Evolutionary conservation across 2,797 vertebrate species (phyloP).

Genomic region (Sorex maritimensis): DNA sequence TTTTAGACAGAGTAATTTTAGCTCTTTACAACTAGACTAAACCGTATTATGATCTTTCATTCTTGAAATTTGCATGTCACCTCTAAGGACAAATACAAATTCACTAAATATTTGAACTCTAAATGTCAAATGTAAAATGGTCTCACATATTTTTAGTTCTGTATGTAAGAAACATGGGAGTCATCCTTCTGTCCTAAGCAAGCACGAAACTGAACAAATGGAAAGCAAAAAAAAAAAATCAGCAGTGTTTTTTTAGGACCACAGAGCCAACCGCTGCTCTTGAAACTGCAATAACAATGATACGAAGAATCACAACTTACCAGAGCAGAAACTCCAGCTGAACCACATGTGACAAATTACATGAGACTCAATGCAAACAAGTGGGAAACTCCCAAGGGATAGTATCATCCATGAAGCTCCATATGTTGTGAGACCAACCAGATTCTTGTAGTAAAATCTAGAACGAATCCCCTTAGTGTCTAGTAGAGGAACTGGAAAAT

Average conservation of each 20-base stretch:
- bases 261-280: neutral
- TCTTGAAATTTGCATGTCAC: constrained; percentile 1
- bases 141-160: neutral
- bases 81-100: constrained; percentile 1
- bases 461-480: neutral
- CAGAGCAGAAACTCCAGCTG: neutral
- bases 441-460: neutral
- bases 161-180: neutral
- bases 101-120: neutral
- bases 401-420: neutral
- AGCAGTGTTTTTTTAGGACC: neutral
- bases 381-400: neutral
- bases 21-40: neutral
- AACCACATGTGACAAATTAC: neutral
- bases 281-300: neutral
- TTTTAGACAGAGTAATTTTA: neutral
- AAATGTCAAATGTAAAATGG: neutral
- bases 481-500: too few relatives aligned
- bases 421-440: fast-evolving
- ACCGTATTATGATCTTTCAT: neutral
- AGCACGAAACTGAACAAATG: neutral
- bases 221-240: neutral
- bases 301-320: neutral
- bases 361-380: neutral
- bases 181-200: neutral